A percentile compares a stretch with the other conserved stretches of the same genome.
phyloP scores from a whole-genome alignment of 1,140 invertebrate genomes.

The Diorhabda carinulata region DNA sequence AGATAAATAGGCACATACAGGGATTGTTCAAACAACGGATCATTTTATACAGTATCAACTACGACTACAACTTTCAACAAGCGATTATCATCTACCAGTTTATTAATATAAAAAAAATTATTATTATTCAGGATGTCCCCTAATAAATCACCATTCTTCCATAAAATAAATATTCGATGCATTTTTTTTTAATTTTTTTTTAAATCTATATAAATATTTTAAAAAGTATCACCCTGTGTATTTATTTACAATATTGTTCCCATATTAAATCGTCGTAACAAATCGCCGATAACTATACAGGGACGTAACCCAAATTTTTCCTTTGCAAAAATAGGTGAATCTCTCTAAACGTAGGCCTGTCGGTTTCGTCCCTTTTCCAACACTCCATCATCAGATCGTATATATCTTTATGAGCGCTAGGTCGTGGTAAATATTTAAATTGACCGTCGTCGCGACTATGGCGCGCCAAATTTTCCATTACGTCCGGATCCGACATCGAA shows the following conservation, averaged over 20 bases:
- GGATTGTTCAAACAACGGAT: too few species aligned
- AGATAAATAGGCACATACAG: too few species aligned
- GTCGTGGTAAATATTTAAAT: slow-evolving; percentile 64
- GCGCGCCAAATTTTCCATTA: slow-evolving; percentile 66
- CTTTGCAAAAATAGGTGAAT: slow-evolving; percentile 78
- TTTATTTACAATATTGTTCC: slow-evolving; percentile 44
- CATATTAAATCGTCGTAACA: slow-evolving; percentile 32
- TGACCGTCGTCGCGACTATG: slow-evolving; percentile 59
- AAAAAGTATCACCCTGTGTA: slow-evolving; percentile 43
- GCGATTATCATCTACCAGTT: too few species aligned
- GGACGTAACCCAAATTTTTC: slow-evolving; percentile 72
- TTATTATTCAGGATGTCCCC: slow-evolving; percentile 14
- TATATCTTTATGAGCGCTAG: slow-evolving; percentile 63
- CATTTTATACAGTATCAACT: too few species aligned
- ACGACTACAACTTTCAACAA: too few species aligned
- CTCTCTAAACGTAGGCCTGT: slow-evolving; percentile 74
- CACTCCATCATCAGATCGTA: slow-evolving; percentile 81
- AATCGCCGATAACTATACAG: slow-evolving; percentile 47
- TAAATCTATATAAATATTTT: slow-evolving; percentile 25
- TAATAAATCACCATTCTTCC: slow-evolving; percentile 16
- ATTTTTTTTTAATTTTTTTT: slow-evolving; percentile 25
- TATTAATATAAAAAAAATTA: neutral
- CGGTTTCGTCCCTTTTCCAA: slow-evolving; percentile 67
- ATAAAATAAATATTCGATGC: slow-evolving; percentile 11
- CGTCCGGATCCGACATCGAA: slow-evolving; percentile 64